phyloP scores from a whole-genome alignment of 2,113 vertebrate genomes.

The Syngnathus typhle region DNA sequence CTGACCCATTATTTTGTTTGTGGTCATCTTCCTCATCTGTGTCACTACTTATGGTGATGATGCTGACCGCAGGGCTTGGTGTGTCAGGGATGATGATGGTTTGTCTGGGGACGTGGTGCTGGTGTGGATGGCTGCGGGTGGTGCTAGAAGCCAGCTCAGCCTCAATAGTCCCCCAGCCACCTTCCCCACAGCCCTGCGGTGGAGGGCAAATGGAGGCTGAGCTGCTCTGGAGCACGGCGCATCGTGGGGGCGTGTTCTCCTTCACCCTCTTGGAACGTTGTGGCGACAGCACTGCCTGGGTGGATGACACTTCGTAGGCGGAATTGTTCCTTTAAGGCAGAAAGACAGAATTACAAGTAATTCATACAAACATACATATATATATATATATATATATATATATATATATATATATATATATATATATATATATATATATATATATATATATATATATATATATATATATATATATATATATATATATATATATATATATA shows the following conservation, averaged over 20 bases:
- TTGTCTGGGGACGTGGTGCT: conserved; percentile 82
- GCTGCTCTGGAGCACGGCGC: conserved; percentile 82
- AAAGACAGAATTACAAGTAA: conserved; percentile 3
- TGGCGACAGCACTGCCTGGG: conserved; percentile 84
- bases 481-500: background rate
- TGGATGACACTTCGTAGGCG: conserved; percentile 89
- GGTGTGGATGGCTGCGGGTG: conserved; percentile 77
- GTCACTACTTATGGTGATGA: conserved; percentile 99
- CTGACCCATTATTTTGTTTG: conserved; percentile 87
- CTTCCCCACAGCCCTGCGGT: conserved; percentile 74
- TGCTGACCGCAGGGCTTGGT: conserved; percentile 93
- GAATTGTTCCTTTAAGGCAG: conserved; percentile 77
- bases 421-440: background rate
- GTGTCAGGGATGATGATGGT: conserved; percentile 97
- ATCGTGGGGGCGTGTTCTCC: conserved; percentile 95
- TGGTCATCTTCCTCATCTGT: conserved; percentile 95
- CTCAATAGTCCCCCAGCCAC: conserved; percentile 78
- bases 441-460: background rate
- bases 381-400: background rate
- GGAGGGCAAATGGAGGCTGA: conserved; percentile 75
- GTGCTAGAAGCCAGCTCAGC: conserved; percentile 78
- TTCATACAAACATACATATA: background rate
- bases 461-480: background rate
- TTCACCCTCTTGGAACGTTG: conserved; percentile 96
- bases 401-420: background rate